phyloP scores from a whole-genome alignment of 2,888 invertebrate species.

The Heliconius erato region DNA sequence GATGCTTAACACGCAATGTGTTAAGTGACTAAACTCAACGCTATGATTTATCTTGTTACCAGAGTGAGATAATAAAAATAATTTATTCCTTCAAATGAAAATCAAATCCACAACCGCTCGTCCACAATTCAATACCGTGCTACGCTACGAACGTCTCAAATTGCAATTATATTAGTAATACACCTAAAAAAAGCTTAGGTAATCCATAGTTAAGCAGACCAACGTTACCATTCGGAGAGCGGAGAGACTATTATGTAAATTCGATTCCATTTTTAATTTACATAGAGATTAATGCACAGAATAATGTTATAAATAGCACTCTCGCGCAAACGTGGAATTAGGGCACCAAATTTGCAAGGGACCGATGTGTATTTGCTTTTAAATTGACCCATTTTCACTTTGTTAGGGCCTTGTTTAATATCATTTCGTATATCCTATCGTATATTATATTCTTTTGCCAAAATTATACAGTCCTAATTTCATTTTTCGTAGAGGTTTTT shows the following conservation, averaged over 20 bases:
- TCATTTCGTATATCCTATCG: conserved; percentile 2
- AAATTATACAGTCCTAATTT: too few species aligned
- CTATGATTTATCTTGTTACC: too few species aligned
- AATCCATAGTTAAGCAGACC: neutral
- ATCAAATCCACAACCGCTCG: too few species aligned
- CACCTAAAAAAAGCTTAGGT: neutral
- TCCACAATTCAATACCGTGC: too few species aligned
- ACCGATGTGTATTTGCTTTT: conserved; percentile 20
- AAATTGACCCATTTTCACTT: conserved; percentile 14
- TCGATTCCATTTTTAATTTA: conserved; percentile 28
- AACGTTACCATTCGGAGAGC: neutral
- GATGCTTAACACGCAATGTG: too few species aligned
- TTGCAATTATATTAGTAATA: neutral
- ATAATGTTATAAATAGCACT: conserved; percentile 26
- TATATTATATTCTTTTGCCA: conserved; percentile 1
- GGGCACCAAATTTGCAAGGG: conserved; percentile 29
- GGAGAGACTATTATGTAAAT: conserved; percentile 8
- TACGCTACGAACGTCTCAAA: neutral
- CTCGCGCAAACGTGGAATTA: conserved; percentile 22
- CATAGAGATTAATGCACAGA: conserved; percentile 16
- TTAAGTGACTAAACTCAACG: too few species aligned
- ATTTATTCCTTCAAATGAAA: too few species aligned
- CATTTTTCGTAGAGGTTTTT: too few species aligned
- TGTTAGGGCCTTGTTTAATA: conserved; percentile 1
- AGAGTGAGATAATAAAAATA: too few species aligned